Percentiles rank a stretch among this genome's conserved stretches.
Evolutionary conservation across 2,113 vertebrate species (phyloP).

Genomic region (Eurystomus gularis): DNA sequence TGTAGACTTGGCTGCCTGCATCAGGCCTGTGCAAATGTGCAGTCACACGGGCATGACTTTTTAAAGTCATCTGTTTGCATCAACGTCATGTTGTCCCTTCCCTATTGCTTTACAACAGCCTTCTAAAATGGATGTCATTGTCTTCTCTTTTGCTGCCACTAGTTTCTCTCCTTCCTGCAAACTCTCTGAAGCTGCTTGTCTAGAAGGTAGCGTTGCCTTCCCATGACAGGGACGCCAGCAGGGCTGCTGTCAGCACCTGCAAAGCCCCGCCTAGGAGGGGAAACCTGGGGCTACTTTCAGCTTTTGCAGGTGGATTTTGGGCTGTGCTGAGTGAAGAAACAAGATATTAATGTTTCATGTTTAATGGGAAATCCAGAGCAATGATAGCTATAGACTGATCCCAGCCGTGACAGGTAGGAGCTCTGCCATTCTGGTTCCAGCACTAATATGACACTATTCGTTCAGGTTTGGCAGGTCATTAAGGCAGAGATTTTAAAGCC

Average conservation of each 20-base stretch:
- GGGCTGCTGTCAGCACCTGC: background rate
- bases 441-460: background rate
- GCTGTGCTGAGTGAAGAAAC: background rate
- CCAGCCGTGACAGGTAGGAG: fast-evolving
- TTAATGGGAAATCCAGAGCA: background rate
- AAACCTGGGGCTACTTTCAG: background rate
- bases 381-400: background rate
- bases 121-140: background rate
- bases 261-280: background rate
- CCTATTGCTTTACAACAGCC: background rate
- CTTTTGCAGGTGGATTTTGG: background rate
- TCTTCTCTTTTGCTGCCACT: background rate
- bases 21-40: background rate
- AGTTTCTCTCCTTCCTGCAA: background rate
- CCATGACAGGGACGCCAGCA: background rate
- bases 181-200: background rate
- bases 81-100: background rate
- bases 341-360: background rate
- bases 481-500: background rate
- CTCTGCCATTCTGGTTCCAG: background rate
- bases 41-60: fast-evolving
- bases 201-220: background rate
- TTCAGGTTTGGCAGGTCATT: background rate
- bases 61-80: background rate
- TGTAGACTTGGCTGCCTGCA: fast-evolving